A percentile compares a stretch with the other conserved stretches of the same genome.
These are phyloP conservation scores for Oncorhynchus masou DNA, from an alignment of 2,113 vertebrate genomes.

Conservation along the genomic window DNA sequence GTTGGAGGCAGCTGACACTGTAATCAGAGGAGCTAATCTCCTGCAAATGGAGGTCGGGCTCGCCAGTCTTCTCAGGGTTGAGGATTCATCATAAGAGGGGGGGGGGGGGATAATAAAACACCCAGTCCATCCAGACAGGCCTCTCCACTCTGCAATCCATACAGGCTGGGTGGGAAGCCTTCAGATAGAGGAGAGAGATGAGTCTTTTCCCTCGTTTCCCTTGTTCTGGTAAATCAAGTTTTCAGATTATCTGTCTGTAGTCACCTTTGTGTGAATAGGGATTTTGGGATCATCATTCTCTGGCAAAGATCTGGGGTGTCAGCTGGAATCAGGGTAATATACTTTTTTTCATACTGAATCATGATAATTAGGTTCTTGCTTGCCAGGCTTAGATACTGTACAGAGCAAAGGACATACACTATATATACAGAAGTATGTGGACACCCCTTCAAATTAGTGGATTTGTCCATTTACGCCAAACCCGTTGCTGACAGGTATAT, in stretches of 20 bases:
- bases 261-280: not conserved
- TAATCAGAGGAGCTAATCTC: constrained; percentile 77
- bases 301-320: not conserved
- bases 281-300: not conserved
- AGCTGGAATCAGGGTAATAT: not conserved
- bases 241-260: not conserved
- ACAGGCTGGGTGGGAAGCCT: constrained; percentile 7
- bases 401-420: too few species aligned
- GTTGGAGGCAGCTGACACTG: constrained; percentile 67
- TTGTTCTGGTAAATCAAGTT: not conserved
- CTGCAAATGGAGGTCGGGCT: constrained; percentile 68
- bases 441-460: too few species aligned
- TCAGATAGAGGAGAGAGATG: not conserved
- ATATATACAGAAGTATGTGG: too few species aligned
- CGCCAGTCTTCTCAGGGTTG: constrained; percentile 63
- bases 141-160: constrained; percentile 10
- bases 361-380: not conserved
- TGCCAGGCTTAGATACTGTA: too few species aligned
- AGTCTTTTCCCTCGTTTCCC: not conserved
- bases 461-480: too few species aligned
- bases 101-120: constrained; percentile 64
- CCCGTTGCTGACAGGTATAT: too few species aligned
- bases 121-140: constrained; percentile 52
- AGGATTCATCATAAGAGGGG: constrained; percentile 68
- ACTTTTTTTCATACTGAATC: not conserved